Evolutionary conservation across 2,888 invertebrate genomes (phyloP).

Genomic region (Emesis castigata): DNA sequence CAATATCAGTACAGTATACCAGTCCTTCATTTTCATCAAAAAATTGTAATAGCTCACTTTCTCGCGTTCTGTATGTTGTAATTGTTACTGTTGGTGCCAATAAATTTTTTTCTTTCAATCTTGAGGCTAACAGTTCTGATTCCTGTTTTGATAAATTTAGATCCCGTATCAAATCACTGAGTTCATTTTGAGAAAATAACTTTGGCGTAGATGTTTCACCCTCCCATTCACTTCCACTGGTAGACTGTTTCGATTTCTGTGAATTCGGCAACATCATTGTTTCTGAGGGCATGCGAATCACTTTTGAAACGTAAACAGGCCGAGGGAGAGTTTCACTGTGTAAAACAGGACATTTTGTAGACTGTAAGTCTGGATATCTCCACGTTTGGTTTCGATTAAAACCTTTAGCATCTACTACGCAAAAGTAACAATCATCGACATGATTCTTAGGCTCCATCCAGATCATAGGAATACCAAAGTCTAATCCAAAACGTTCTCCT

Average conservation of each 20-base stretch:
- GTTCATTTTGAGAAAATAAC: slow-evolving; percentile 19
- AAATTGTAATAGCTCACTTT: slow-evolving; percentile 14
- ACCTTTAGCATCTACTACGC: slow-evolving; percentile 6
- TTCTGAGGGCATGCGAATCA: not conserved
- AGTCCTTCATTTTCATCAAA: slow-evolving; percentile 7
- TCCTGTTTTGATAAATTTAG: slow-evolving; percentile 8
- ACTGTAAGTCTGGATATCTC: slow-evolving; percentile 15
- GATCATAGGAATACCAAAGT: slow-evolving; percentile 33
- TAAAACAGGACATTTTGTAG: slow-evolving; percentile 18
- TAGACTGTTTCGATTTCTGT: not conserved
- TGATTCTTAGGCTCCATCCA: slow-evolving; percentile 26
- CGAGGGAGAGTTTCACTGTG: not conserved
- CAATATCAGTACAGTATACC: not conserved
- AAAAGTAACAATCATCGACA: slow-evolving; percentile 6
- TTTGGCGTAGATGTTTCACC: slow-evolving; percentile 2
- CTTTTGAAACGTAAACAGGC: not conserved
- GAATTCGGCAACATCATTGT: not conserved
- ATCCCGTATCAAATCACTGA: slow-evolving; percentile 12
- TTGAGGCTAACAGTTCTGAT: slow-evolving; percentile 7
- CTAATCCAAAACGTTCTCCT: slow-evolving; percentile 16
- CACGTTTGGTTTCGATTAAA: slow-evolving; percentile 13
- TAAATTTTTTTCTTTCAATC: slow-evolving; percentile 12
- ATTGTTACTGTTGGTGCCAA: slow-evolving; percentile 15
- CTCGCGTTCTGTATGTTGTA: slow-evolving; percentile 19
- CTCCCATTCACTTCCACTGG: not conserved